A percentile compares a stretch with the other conserved stretches of the same genome.
Evolutionary conservation across 1,140 invertebrate genomes (phyloP).

Genomic region (Drosophila parvula): DNA sequence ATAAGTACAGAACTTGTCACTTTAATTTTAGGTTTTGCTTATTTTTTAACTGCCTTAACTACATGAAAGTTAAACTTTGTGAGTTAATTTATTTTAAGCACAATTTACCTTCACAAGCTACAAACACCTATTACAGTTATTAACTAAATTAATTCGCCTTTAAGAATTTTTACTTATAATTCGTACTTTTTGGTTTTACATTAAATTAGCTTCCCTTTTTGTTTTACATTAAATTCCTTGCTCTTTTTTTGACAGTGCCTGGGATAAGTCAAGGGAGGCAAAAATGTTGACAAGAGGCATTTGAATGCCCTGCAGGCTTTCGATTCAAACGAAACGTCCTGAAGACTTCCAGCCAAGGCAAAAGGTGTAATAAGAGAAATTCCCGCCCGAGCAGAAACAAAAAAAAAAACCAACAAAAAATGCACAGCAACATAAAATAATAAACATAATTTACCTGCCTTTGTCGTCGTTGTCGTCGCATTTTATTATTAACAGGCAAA

Average conservation of each 20-base stretch:
- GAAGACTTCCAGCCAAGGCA: slow-evolving; percentile 9
- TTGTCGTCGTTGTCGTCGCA: slow-evolving; percentile 62
- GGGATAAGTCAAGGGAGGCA: slow-evolving; percentile 16
- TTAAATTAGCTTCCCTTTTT: no score
- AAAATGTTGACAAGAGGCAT: slow-evolving; percentile 70
- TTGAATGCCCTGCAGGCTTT: slow-evolving; percentile 60
- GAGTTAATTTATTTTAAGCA: neutral
- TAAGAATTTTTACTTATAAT: neutral
- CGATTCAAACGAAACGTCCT: slow-evolving; percentile 45
- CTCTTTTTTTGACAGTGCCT: slow-evolving; percentile 2
- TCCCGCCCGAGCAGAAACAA: slow-evolving; percentile 36
- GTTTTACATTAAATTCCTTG: no score
- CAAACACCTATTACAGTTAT: neutral
- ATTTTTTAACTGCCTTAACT: no score
- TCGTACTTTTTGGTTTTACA: neutral
- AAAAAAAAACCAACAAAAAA: slow-evolving; percentile 15
- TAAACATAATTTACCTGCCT: slow-evolving; percentile 77
- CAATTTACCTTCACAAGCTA: no score
- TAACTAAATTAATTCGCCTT: neutral
- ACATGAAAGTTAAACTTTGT: neutral
- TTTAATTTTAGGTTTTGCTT: no score
- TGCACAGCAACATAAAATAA: slow-evolving; percentile 62
- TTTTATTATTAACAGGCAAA: slow-evolving; percentile 79
- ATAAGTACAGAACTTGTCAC: no score
- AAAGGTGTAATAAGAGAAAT: slow-evolving; percentile 73